phyloP scores from a whole-genome alignment of 1,140 invertebrate genomes.

The Whitmania pigra region DNA sequence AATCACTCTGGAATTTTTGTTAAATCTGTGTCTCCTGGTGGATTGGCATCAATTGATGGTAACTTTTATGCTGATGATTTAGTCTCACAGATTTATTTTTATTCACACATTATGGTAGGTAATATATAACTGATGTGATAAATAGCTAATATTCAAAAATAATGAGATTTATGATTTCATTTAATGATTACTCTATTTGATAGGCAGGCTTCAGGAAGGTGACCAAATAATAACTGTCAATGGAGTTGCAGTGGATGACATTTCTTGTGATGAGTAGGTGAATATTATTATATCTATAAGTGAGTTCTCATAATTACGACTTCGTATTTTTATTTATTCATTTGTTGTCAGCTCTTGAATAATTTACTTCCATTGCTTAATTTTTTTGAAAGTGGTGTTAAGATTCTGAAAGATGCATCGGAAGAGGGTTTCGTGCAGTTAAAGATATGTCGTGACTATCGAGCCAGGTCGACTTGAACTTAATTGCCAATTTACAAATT shows the following conservation, averaged over 20 bases:
- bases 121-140: neutral
- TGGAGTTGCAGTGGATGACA: neutral
- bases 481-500: neutral
- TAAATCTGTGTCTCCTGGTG: neutral
- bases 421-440: constrained; percentile 7
- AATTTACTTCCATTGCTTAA: neutral
- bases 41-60: neutral
- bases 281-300: neutral
- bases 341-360: neutral
- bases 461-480: neutral
- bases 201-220: constrained; percentile 5
- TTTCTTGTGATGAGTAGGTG: neutral
- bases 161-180: neutral
- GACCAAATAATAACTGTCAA: constrained; percentile 2
- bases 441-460: neutral
- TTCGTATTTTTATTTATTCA: neutral
- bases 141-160: neutral
- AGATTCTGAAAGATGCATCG: neutral
- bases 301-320: neutral
- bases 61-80: neutral
- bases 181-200: neutral
- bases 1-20: neutral
- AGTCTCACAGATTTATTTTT: neutral
- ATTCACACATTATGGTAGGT: neutral
- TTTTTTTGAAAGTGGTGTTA: neutral